Conservation (phyloP, 2,888 invertebrate species). For the Eupithecia dodoneata region DNA sequence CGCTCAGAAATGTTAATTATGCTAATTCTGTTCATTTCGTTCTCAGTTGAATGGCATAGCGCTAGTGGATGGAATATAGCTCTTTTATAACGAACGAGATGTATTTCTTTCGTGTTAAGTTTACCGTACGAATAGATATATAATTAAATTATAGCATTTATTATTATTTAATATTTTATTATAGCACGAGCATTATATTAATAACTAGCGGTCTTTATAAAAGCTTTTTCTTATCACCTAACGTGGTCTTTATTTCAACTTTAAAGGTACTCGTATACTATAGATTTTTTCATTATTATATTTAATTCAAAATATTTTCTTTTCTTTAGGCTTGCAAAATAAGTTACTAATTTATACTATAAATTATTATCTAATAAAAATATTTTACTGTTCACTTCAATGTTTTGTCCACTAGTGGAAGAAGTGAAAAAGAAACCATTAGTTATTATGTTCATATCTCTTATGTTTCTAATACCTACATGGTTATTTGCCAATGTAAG, state of each 20-base stretch:
- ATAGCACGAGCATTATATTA: background rate
- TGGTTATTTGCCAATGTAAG: too few relatives aligned
- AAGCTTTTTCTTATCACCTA: background rate
- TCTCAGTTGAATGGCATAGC: slow-evolving; percentile 19
- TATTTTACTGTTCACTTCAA: too few relatives aligned
- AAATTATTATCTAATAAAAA: too few relatives aligned
- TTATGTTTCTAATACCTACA: too few relatives aligned
- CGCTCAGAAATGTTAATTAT: slow-evolving; percentile 23
- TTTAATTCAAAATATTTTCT: too few relatives aligned
- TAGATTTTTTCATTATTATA: too few relatives aligned
- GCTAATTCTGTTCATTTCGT: slow-evolving; percentile 27
- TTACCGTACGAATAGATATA: background rate
- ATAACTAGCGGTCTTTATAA: background rate
- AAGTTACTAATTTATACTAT: too few relatives aligned
- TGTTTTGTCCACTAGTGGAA: too few relatives aligned
- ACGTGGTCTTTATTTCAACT: background rate
- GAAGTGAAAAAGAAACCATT: too few relatives aligned
- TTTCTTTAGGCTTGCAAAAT: too few relatives aligned
- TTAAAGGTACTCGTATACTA: background rate
- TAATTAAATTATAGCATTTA: background rate
- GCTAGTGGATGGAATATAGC: slow-evolving; percentile 12
- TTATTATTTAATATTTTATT: too few relatives aligned
- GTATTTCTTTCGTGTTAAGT: background rate
- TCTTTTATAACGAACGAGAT: background rate
- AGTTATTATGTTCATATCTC: too few relatives aligned